A percentile compares a stretch with the other conserved stretches of the same genome.
Evolutionary conservation across 1,140 invertebrate genomes (phyloP).

Genomic region (Papilio aristodemus): DNA sequence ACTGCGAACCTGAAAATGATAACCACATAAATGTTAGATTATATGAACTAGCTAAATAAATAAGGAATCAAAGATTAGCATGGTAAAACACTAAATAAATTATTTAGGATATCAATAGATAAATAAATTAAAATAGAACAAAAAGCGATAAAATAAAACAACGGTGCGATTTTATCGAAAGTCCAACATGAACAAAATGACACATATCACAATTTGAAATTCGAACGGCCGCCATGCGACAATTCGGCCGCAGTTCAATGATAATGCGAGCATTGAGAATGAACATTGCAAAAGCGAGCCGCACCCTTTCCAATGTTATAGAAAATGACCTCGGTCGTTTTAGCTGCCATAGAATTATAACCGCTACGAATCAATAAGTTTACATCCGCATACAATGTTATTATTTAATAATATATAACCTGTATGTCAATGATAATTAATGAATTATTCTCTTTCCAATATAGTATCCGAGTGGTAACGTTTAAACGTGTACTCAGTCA

Average conservation of each 20-base stretch:
- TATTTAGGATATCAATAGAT: too few species aligned
- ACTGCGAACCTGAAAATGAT: conserved; percentile 79
- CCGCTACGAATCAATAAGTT: conserved; percentile 3
- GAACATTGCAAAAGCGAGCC: conserved; percentile 36
- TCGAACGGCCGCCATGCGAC: conserved; percentile 10
- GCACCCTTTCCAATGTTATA: conserved; percentile 49
- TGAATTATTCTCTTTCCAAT: not conserved
- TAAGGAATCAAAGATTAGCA: too few species aligned
- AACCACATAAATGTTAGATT: not conserved
- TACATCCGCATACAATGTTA: conserved; percentile 13
- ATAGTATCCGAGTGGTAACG: not conserved
- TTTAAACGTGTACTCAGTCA: not conserved
- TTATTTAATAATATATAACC: conserved; percentile 20
- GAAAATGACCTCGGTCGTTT: conserved; percentile 41
- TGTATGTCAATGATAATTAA: not conserved
- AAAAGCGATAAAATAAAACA: not conserved
- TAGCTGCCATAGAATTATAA: not conserved
- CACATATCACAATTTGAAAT: conserved; percentile 2
- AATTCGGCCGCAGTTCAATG: conserved; percentile 1
- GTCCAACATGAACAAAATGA: not conserved
- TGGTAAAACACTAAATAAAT: too few species aligned
- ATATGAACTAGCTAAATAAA: not conserved
- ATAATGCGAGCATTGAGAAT: conserved; percentile 4
- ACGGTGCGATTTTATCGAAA: too few species aligned
- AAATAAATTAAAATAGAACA: not conserved